A percentile compares a stretch with the other conserved stretches of the same genome.
Conservation (phyloP, 1,140 invertebrate genomes). For the Eueides isabella region DNA sequence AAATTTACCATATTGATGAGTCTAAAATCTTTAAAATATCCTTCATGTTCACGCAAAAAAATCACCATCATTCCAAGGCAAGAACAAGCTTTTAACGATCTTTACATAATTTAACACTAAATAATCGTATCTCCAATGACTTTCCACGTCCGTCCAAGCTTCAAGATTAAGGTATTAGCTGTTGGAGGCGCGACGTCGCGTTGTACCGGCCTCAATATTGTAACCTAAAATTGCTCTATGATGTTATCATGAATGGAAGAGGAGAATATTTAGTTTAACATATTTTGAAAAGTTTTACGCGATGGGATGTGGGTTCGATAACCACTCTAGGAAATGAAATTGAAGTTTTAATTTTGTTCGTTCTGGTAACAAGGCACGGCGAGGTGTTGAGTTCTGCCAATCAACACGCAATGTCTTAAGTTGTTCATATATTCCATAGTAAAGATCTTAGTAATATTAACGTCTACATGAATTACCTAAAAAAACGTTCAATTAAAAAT, state of each 20-base stretch:
- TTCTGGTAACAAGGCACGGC: too few species aligned
- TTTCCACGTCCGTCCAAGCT: conserved; percentile 51
- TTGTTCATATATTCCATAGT: too few species aligned
- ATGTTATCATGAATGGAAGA: conserved; percentile 24
- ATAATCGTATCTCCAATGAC: conserved; percentile 46
- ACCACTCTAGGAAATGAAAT: too few species aligned
- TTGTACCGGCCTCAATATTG: conserved; percentile 51
- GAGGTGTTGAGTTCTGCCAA: too few species aligned
- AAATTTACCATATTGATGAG: not conserved
- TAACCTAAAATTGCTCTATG: conserved; percentile 45
- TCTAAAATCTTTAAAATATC: not conserved
- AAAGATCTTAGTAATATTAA: too few species aligned
- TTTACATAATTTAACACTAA: conserved; percentile 10
- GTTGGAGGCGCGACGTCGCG: conserved; percentile 50
- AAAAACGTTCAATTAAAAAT: too few species aligned
- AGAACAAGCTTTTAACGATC: not conserved
- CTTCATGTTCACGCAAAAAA: not conserved
- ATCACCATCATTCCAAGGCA: not conserved
- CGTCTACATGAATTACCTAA: too few species aligned
- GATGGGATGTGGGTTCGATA: too few species aligned
- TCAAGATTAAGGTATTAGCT: conserved; percentile 76
- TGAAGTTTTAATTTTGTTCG: too few species aligned
- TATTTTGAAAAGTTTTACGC: too few species aligned
- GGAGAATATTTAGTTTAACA: not conserved
- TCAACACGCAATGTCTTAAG: too few species aligned